Evolutionary conservation across 2,888 invertebrate genomes (phyloP).

Genomic region (Amblyjoppa proteus): DNA sequence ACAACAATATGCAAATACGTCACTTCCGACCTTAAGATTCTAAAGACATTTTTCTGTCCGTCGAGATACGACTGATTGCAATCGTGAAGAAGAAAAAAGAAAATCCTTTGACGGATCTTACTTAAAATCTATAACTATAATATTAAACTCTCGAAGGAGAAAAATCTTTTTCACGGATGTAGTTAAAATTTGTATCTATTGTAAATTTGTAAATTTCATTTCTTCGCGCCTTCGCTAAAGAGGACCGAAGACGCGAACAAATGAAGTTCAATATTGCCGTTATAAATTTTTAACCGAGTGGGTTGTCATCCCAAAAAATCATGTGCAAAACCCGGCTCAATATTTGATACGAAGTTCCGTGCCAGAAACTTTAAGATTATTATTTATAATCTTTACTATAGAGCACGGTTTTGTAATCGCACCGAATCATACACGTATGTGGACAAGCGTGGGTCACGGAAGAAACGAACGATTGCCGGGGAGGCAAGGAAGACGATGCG

Average conservation of each 20-base stretch:
- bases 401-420: slow-evolving; percentile 73
- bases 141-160: no score
- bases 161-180: neutral
- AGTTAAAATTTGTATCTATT: no score
- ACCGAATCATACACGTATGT: slow-evolving; percentile 75
- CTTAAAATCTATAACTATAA: no score
- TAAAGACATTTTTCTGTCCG: neutral
- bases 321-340: neutral
- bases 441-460: slow-evolving; percentile 12
- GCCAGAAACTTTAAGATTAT: no score
- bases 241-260: no score
- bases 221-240: neutral
- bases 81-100: neutral
- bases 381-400: slow-evolving; percentile 56
- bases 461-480: neutral
- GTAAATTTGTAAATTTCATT: no score
- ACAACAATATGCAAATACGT: slow-evolving; percentile 26
- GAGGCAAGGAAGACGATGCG: neutral
- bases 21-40: slow-evolving; percentile 9
- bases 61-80: neutral
- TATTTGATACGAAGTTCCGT: neutral
- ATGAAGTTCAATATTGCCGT: no score
- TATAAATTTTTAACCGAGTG: no score
- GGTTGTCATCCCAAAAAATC: neutral
- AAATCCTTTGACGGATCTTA: neutral